Conservation (phyloP, 1,140 invertebrate species). For the Zaprionus inermis region DNA sequence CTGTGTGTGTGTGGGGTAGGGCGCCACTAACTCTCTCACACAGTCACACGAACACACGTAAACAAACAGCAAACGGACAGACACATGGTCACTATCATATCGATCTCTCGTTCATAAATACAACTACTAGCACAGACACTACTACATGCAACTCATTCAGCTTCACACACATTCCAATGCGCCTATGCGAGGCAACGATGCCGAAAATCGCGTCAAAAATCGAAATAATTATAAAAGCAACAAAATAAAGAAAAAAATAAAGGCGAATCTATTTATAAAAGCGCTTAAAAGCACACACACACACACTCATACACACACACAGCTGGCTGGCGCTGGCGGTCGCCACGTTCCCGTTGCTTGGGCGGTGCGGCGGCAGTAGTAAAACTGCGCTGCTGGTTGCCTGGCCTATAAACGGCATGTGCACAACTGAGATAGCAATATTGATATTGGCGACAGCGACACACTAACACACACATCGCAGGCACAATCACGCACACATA, state of each 20-base stretch:
- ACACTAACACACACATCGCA: slow-evolving; percentile 56
- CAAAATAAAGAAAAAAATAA: slow-evolving; percentile 64
- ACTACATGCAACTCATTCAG: slow-evolving; percentile 59
- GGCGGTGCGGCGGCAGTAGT: slow-evolving; percentile 48
- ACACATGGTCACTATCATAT: slow-evolving; percentile 58
- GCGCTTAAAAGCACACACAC: slow-evolving; percentile 58
- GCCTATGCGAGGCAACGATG: slow-evolving; percentile 43
- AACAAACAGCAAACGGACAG: slow-evolving; percentile 34
- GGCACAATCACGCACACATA: slow-evolving; percentile 22
- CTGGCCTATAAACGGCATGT: slow-evolving; percentile 44
- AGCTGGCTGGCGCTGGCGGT: slow-evolving; percentile 46
- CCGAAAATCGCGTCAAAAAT: slow-evolving; percentile 65
- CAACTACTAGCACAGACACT: slow-evolving; percentile 27
- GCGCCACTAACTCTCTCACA: slow-evolving; percentile 55
- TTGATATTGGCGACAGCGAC: slow-evolving; percentile 65
- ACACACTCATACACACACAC: slow-evolving; percentile 45
- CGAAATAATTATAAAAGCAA: slow-evolving; percentile 77
- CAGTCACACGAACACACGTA: slow-evolving; percentile 30
- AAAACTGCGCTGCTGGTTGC: slow-evolving; percentile 52
- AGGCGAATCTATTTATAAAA: slow-evolving; percentile 77
- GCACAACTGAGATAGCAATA: slow-evolving; percentile 63
- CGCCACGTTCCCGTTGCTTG: slow-evolving; percentile 41
- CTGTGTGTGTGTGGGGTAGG: slow-evolving; percentile 15
- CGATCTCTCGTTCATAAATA: slow-evolving; percentile 57
- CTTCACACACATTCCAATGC: slow-evolving; percentile 51